Percentiles rank a stretch among this genome's conserved stretches.
Evolutionary conservation across 1,140 invertebrate species (phyloP).

Genomic region (Drosophila rhopaloa): DNA sequence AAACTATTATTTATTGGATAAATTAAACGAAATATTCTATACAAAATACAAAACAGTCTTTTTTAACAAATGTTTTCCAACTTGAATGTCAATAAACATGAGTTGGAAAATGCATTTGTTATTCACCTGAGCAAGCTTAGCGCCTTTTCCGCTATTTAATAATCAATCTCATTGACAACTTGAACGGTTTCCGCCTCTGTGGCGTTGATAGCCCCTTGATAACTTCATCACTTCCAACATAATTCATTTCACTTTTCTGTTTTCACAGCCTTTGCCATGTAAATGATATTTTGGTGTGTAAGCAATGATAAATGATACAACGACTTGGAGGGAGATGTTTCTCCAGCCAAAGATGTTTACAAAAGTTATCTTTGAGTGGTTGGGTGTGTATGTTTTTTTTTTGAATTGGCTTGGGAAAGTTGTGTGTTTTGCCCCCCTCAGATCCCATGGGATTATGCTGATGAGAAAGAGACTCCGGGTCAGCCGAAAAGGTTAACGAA

Average conservation of each 20-base stretch:
- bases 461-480: conserved; percentile 37
- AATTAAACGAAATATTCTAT: too few relatives aligned
- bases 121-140: conserved; percentile 48
- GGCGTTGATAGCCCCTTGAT: conserved; percentile 47
- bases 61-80: background rate
- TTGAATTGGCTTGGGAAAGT: conserved; percentile 45
- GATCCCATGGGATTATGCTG: conserved; percentile 46
- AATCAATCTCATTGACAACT: conserved; percentile 76
- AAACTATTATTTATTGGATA: too few relatives aligned
- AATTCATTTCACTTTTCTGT: conserved; percentile 54
- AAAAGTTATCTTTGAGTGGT: conserved; percentile 39
- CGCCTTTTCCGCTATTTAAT: conserved; percentile 39
- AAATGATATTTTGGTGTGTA: conserved; percentile 65
- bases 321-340: conserved; percentile 27
- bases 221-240: conserved; percentile 58
- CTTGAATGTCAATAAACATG: background rate
- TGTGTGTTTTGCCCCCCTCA: conserved; percentile 26
- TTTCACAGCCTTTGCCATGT: conserved; percentile 61
- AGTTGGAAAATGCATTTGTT: conserved; percentile 11
- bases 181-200: conserved; percentile 40
- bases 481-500: conserved; percentile 54
- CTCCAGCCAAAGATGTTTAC: conserved; percentile 34
- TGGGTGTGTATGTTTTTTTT: conserved; percentile 21
- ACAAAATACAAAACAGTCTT: too few relatives aligned
- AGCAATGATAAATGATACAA: conserved; percentile 72